Evolutionary conservation across 2,888 invertebrate genomes (phyloP), one percentile per base, ranked within the genome.

Genomic region (Branchellion lobata): DNA sequence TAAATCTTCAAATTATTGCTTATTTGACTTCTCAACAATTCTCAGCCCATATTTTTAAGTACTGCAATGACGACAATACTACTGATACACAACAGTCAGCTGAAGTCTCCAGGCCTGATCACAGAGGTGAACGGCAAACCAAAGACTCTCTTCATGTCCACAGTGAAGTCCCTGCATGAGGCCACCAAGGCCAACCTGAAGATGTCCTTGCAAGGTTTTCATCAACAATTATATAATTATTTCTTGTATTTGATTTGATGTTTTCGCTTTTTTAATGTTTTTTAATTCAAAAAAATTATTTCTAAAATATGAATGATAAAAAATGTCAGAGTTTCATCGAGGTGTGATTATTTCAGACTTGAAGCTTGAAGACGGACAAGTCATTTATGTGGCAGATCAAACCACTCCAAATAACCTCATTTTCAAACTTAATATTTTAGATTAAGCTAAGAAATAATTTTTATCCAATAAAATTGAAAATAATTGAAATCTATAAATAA

Each of bases 141-240:
- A 86, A 93, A 93, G 88, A 97, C 97, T 0, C 89, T 99, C 18
- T 99, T 97, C 86, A 94, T 98, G 92, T 92, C 94, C 36, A 92
- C 92, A 21, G 93, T 98, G 29, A 91, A 93, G 82, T 94, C 95
- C 83, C 94, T 98, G 84, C 96, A 96, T 88, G 93, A 93, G 85
- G 90, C 91, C 84, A 97, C 96, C 0, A 91, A 93, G 84, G 91
- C 91, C 75, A 99, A 99, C 89, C 90, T 99, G 82, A 92, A 92
- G 84, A 94, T 93, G 89, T 92, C 93, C 80, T 88, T 99, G 77
- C 90, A 90, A 81, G 90, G 90, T 90, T n/a, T n/a, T n/a, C n/a
- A n/a, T 82, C 51, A 61, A 33, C 40, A 14, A 18, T 57, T 11
- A 47, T n/a, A n/a, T n/a, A n/a, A n/a, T n/a, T n/a, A n/a, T 3